Evolutionary conservation across 2,888 invertebrate species (phyloP).

Genomic region (Lycocerus yunnanus): DNA sequence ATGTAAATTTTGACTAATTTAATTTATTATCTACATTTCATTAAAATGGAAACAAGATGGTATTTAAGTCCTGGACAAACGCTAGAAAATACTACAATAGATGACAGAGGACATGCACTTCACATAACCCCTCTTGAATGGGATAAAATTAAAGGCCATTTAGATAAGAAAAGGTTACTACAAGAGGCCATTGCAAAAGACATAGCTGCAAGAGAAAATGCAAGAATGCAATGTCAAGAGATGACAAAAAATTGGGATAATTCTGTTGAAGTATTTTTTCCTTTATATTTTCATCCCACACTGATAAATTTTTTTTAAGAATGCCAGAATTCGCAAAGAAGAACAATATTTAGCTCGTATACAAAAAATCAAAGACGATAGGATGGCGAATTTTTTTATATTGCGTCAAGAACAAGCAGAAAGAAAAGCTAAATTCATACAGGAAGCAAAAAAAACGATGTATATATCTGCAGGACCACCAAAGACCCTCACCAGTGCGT

Average conservation of each 20-base stretch:
- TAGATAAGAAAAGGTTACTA: slow-evolving; percentile 45
- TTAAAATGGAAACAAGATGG: slow-evolving; percentile 49
- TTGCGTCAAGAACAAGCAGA: slow-evolving; percentile 40
- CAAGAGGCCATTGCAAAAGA: slow-evolving; percentile 49
- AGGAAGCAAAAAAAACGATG: slow-evolving; percentile 37
- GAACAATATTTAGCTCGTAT: slow-evolving; percentile 30
- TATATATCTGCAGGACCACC: slow-evolving; percentile 45
- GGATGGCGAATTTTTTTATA: slow-evolving; percentile 31
- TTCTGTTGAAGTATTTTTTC: slow-evolving; percentile 49
- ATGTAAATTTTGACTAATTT: background rate
- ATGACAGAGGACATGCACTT: slow-evolving; percentile 47
- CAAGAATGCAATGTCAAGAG: slow-evolving; percentile 53
- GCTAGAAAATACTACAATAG: slow-evolving; percentile 46
- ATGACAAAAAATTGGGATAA: slow-evolving; percentile 57
- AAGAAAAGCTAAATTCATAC: slow-evolving; percentile 41
- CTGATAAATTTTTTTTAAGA: slow-evolving; percentile 16
- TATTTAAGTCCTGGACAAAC: slow-evolving; percentile 48
- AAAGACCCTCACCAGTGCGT: slow-evolving; percentile 46
- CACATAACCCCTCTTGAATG: slow-evolving; percentile 46
- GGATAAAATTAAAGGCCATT: slow-evolving; percentile 47
- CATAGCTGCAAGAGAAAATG: slow-evolving; percentile 48
- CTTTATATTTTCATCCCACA: background rate
- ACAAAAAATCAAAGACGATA: slow-evolving; percentile 26
- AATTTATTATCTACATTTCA: background rate
- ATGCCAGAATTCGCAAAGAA: slow-evolving; percentile 32